These are phyloP conservation scores for Laothoe populi DNA, from an alignment of 2,888 invertebrate genomes.

Conservation along the genomic window DNA sequence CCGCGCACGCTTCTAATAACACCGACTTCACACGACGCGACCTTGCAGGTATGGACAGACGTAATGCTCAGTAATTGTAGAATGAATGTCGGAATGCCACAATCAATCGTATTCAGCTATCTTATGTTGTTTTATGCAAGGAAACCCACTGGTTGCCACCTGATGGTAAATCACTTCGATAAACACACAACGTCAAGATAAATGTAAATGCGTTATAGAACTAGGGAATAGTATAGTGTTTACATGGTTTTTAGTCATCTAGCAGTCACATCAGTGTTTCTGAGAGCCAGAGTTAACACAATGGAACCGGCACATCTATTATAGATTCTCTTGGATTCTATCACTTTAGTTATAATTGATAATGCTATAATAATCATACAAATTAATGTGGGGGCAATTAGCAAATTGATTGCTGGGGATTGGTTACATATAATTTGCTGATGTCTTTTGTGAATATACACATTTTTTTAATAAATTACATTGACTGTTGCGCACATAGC, in stretches of 20 bases:
- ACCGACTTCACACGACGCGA: slow-evolving; percentile 69
- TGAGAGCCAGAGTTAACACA: no score
- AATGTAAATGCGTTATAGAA: no score
- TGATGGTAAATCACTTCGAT: no score
- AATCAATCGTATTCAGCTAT: slow-evolving; percentile 64
- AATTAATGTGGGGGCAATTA: neutral
- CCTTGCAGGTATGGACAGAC: slow-evolving; percentile 75
- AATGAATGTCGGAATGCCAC: slow-evolving; percentile 70
- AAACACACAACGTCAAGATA: no score
- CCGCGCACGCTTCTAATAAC: slow-evolving; percentile 49
- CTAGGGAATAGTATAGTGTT: no score
- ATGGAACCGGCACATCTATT: no score
- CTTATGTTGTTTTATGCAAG: slow-evolving; percentile 28
- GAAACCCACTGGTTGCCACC: no score
- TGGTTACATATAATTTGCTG: slow-evolving; percentile 4
- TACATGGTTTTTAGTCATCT: no score
- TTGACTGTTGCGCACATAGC: no score
- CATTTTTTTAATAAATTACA: no score
- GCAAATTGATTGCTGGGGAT: neutral
- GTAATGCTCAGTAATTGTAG: slow-evolving; percentile 75
- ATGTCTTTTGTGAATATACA: neutral
- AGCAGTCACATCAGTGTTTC: no score
- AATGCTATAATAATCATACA: neutral
- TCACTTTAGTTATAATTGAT: neutral
- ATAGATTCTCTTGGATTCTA: no score